phyloP scores from a whole-genome alignment of 2,113 vertebrate species.

The Corythaixoides concolor region DNA sequence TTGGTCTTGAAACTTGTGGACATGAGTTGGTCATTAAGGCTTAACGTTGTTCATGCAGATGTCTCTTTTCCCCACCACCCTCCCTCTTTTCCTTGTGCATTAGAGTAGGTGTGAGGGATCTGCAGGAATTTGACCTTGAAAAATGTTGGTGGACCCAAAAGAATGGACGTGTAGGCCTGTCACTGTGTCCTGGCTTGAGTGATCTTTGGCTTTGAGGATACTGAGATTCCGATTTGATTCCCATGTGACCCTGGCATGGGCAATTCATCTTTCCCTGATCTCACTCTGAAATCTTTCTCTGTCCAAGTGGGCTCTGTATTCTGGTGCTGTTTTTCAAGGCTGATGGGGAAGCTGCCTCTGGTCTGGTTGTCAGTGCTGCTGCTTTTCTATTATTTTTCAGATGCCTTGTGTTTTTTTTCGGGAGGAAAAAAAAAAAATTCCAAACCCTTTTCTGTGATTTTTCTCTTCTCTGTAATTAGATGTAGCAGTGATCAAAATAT shows the following conservation, averaged over 20 bases:
- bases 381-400: slow-evolving; percentile 24
- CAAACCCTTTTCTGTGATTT: slow-evolving; percentile 13
- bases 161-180: background rate
- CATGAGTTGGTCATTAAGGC: accelerated
- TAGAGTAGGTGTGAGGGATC: background rate
- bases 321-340: background rate
- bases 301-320: background rate
- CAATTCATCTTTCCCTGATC: background rate
- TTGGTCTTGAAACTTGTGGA: background rate
- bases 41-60: background rate
- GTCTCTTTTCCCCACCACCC: accelerated
- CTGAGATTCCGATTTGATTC: background rate
- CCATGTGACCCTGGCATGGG: background rate
- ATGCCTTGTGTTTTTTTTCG: background rate
- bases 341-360: slow-evolving; percentile 17
- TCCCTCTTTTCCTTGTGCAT: background rate
- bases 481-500: slow-evolving; percentile 50
- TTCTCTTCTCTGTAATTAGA: slow-evolving; percentile 50
- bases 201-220: background rate
- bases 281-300: background rate
- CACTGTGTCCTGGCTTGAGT: background rate
- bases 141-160: background rate
- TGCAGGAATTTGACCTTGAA: background rate
- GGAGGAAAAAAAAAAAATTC: background rate
- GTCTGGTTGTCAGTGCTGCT: slow-evolving; percentile 1